Evolutionary conservation across 2,888 invertebrate genomes (phyloP).

Genomic region (Drosophila silvestris): DNA sequence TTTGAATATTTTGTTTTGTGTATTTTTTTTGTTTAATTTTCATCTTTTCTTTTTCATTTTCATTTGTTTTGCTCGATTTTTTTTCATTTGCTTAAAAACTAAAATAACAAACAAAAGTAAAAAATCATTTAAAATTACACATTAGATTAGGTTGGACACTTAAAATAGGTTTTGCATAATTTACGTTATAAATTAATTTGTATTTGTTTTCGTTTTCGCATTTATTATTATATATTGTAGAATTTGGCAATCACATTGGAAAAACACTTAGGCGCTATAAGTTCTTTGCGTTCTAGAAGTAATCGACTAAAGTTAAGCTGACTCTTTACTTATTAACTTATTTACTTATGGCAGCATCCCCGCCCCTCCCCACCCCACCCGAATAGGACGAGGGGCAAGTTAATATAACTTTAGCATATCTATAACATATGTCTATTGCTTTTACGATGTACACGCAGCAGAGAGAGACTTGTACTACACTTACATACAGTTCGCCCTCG

Average conservation of each 20-base stretch:
- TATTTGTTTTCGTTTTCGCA: conserved; percentile 23
- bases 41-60: conserved; percentile 23
- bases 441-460: conserved; percentile 77
- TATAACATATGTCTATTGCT: conserved; percentile 68
- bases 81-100: conserved; percentile 63
- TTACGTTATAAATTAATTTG: conserved; percentile 54
- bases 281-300: conserved; percentile 68
- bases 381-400: conserved; percentile 13
- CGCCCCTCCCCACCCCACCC: conserved; percentile 1
- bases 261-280: conserved; percentile 78
- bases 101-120: conserved; percentile 76
- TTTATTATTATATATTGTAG: conserved; percentile 64
- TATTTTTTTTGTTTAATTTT: conserved; percentile 30
- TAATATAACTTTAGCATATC: conserved; percentile 32
- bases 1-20: conserved; percentile 53
- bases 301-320: conserved; percentile 45
- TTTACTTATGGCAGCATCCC: conserved; percentile 50
- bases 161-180: conserved; percentile 32
- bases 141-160: conserved; percentile 39
- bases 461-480: conserved; percentile 46
- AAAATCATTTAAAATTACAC: conserved; percentile 55
- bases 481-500: conserved; percentile 16
- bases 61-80: conserved; percentile 10
- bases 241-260: conserved; percentile 81
- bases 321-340: conserved; percentile 25